phyloP scores from a whole-genome alignment of 2,888 invertebrate genomes.

The Leptothorax acervorum region DNA sequence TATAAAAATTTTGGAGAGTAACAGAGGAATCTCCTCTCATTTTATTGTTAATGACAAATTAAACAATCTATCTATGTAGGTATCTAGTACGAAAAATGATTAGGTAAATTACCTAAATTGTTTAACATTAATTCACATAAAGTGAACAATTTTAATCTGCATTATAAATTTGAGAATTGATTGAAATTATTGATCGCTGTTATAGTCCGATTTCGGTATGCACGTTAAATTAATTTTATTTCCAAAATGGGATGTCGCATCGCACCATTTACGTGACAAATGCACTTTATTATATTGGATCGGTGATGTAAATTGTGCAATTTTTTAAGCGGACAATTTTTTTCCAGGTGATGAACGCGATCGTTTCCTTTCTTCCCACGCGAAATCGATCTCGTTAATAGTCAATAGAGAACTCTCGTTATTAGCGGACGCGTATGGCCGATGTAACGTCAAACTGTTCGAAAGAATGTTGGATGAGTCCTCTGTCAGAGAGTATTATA shows the following conservation, averaged over 20 bases:
- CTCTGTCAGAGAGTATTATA: slow-evolving; percentile 51
- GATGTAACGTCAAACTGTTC: slow-evolving; percentile 61
- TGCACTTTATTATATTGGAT: neutral
- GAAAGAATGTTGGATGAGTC: slow-evolving; percentile 6
- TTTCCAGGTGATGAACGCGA: slow-evolving; percentile 21
- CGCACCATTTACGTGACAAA: neutral
- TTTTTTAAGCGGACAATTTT: slow-evolving; percentile 4
- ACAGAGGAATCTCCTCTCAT: neutral
- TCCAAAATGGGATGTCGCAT: neutral
- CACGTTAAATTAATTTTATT: slow-evolving; percentile 8
- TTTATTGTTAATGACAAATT: too few species aligned
- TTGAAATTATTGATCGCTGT: neutral
- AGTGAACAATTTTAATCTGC: neutral
- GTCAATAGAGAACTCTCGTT: slow-evolving; percentile 73
- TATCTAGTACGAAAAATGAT: neutral
- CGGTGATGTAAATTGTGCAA: neutral
- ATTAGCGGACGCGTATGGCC: slow-evolving; percentile 69
- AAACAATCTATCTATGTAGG: neutral
- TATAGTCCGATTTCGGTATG: neutral
- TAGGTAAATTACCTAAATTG: neutral
- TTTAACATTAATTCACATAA: neutral
- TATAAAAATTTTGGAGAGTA: neutral
- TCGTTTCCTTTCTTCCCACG: slow-evolving; percentile 39
- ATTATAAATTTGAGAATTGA: neutral
- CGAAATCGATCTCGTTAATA: slow-evolving; percentile 75